Evolutionary conservation across 2,113 vertebrate species (phyloP).

Genomic region (Origma solitaria): DNA sequence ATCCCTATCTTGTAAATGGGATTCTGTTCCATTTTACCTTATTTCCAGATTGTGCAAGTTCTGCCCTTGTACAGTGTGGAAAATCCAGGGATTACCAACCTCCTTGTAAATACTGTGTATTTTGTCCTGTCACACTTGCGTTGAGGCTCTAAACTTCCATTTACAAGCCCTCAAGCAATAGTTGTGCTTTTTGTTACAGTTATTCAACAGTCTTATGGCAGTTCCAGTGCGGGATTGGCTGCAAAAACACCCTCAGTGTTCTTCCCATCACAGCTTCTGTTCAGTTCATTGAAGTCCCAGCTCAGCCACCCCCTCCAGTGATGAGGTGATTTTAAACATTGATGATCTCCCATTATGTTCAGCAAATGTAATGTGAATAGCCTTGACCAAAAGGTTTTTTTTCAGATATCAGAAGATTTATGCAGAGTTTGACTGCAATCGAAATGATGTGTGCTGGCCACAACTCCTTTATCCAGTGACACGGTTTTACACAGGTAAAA

Average conservation of each 20-base stretch:
- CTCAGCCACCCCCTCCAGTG: conserved; percentile 64
- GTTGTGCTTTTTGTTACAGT: conserved; percentile 61
- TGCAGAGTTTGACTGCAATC: conserved; percentile 90
- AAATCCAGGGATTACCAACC: background rate
- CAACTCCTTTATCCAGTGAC: conserved; percentile 88
- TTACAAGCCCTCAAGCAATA: background rate
- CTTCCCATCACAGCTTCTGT: conserved; percentile 83
- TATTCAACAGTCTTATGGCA: conserved; percentile 76
- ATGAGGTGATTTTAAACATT: conserved; percentile 73
- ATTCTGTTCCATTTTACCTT: background rate
- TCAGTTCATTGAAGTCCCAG: conserved; percentile 81
- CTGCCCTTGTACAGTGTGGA: background rate
- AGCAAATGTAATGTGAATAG: background rate
- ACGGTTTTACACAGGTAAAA: conserved; percentile 84
- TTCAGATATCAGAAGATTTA: conserved; percentile 88
- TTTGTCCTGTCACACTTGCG: background rate
- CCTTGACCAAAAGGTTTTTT: background rate
- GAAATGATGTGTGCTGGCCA: conserved; percentile 92
- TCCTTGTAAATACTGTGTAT: background rate
- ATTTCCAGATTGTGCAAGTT: background rate
- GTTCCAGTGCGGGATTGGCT: conserved; percentile 78
- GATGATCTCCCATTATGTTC: background rate
- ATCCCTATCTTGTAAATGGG: background rate
- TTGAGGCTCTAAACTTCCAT: background rate
- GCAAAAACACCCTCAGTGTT: conserved; percentile 60